Base-by-base conservation (phyloP, 2,113 vertebrate genomes). In the Osmerus mordax region DNA sequence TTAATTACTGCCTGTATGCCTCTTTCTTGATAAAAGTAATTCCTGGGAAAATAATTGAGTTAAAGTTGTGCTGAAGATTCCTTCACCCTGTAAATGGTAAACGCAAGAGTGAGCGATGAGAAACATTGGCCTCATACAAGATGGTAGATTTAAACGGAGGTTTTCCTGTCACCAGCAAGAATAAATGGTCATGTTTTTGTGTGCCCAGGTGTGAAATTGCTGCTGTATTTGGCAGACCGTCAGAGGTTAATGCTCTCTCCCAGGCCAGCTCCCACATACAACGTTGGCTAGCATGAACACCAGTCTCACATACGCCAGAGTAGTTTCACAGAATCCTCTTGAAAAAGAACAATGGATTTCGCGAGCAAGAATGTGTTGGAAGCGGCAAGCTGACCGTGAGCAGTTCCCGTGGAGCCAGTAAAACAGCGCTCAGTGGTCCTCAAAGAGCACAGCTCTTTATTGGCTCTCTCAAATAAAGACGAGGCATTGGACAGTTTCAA, bases 121-220 rank as follows among this genome's bases (percentile, higher is more conserved):
- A 65, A 83, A 78, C 79, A 80, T 54, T 68, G 70, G 78, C 69
- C 76, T 80, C 47, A 12, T 67, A 77, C 70, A 73, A 19, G 9
- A 69, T 70, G 75, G 81, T 67, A 78, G 79, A 74, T 82, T 78
- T 68, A 71, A 75, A 79, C 82, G 1, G 54, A 9, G 41, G 83
- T 80, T 79, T 74, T 51, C 78, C 83, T 77, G 87, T 89, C 85
- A 83, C 73, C 8, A 4, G 83, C 72, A n/a, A 12, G 83, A 89
- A 91, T 70, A 60, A 89, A 84, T 83, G 82, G 84, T 83, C 83
- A 74, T 88, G 88, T 89, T 90, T 87, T 86, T 81, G 82, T 81
- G 84, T 79, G 78, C 80, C 88, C 83, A 84, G 87, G 86, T 89
- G 84, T 88, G 88, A 89, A 91, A 91, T 90, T 92, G 83, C 86